These are phyloP conservation scores for Gnathochromis pfefferi DNA, from an alignment of 2,113 vertebrate genomes.

Conservation along the genomic window DNA sequence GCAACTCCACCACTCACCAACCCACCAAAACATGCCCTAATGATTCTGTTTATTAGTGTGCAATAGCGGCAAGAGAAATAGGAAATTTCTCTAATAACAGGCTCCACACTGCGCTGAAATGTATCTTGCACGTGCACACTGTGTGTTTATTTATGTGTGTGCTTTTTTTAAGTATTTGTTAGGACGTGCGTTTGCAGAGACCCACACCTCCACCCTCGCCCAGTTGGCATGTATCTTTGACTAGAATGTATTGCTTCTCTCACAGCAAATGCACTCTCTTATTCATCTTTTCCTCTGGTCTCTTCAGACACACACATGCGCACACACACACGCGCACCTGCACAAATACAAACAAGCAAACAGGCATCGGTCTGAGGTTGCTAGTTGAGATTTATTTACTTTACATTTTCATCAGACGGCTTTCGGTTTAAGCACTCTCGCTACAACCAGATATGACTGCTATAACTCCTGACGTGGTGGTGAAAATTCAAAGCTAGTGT, in stretches of 20 bases:
- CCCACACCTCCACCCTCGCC: background rate
- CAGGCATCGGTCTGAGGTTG: background rate
- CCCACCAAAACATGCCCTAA: conserved; percentile 25
- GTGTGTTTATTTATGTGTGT: background rate
- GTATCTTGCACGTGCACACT: background rate
- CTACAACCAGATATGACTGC: background rate
- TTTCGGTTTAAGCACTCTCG: background rate
- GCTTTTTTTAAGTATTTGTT: background rate
- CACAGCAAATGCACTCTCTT: conserved; percentile 29
- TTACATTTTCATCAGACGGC: background rate
- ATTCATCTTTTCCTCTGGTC: conserved; percentile 16
- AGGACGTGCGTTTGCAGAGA: background rate
- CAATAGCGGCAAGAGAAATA: background rate
- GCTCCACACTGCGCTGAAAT: background rate
- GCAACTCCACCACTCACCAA: background rate
- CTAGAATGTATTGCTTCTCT: conserved; percentile 38
- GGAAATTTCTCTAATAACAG: background rate
- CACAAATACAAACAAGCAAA: background rate
- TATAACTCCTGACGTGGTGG: background rate
- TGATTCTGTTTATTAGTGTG: conserved; percentile 41
- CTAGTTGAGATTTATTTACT: background rate
- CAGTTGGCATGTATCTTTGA: conserved; percentile 26
- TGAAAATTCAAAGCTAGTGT: background rate
- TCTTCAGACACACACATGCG: background rate
- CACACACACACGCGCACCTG: background rate